Base-by-base conservation (phyloP, 2,888 invertebrate species). In the Spisula solida region DNA sequence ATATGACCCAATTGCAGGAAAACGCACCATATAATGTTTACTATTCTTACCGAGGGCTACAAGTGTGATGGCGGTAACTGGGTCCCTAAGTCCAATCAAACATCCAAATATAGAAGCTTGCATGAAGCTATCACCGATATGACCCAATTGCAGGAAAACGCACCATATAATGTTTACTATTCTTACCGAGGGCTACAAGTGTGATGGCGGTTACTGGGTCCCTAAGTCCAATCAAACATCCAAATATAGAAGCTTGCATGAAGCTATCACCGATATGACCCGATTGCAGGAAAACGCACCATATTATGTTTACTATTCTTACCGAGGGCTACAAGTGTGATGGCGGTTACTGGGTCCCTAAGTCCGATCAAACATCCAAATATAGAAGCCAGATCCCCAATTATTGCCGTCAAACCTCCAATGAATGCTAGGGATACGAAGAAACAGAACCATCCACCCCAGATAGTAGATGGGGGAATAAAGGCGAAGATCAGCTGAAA, bases 71-170 rank as follows among this genome's bases (percentile, higher is more conserved):
- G 96, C 96, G 0, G 97, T 97, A 8, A 97, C 97, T 4, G 96
- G 95, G 88, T 97, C 97, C 83, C 97, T 96, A 12, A 97, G 95
- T 29, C 97, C 97, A 70, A 97, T 97, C 78, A 97, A 96, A 93
- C 97, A 97, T 8, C 97, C 97, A 94, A 97, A 97, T 60, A 97
- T 97, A 31, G 96, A 93, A 1, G 97, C 97, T n/a, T n/a, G n/a
- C n/a, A n/a, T n/a, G n/a, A n/a, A n/a, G n/a, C n/a, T n/a, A n/a
- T n/a, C n/a, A n/a, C n/a, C n/a, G n/a, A n/a, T n/a, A n/a, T n/a
- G n/a, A n/a, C n/a, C n/a, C n/a, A n/a, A n/a, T n/a, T n/a, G n/a
- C n/a, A n/a, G n/a, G n/a, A n/a, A n/a, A n/a, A n/a, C n/a, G n/a
- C n/a, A n/a, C n/a, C n/a, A n/a, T n/a, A n/a, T n/a, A n/a, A n/a